Conservation (phyloP, 2,113 vertebrate species). For the Mellivora capensis region DNA sequence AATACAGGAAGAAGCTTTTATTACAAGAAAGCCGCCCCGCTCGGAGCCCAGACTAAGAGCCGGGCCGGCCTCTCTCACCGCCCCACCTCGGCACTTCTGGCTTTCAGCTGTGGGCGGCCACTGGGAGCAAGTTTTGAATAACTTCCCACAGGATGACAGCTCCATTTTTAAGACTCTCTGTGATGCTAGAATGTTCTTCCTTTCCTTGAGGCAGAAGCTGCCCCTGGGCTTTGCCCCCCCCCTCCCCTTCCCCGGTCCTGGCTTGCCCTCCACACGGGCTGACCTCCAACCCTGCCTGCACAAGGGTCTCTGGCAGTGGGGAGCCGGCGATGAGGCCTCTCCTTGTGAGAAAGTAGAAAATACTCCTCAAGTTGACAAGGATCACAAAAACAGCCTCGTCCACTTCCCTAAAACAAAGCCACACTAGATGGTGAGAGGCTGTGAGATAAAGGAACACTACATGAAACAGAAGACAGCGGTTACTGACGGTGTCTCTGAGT, state of each 20-base stretch:
- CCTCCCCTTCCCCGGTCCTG: no score
- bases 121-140: not conserved
- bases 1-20: no score
- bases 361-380: not conserved
- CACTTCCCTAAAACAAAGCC: not conserved
- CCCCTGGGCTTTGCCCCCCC: not conserved
- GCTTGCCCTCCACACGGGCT: not conserved
- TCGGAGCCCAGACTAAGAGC: not conserved
- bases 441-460: rapidly evolving
- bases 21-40: not conserved
- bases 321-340: not conserved
- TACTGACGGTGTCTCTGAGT: rapidly evolving
- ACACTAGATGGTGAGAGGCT: not conserved
- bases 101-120: not conserved
- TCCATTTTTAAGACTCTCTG: not conserved
- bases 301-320: not conserved
- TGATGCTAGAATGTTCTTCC: not conserved
- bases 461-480: not conserved
- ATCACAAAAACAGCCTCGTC: rapidly evolving
- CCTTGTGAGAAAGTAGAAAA: not conserved
- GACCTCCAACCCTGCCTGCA: not conserved
- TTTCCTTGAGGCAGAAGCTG: not conserved
- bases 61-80: rapidly evolving
- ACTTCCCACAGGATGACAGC: not conserved
- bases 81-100: no score